Evolutionary conservation across 2,888 invertebrate species (phyloP), one percentile per base, ranked within the genome.

Genomic region (Campoletis raptor): DNA sequence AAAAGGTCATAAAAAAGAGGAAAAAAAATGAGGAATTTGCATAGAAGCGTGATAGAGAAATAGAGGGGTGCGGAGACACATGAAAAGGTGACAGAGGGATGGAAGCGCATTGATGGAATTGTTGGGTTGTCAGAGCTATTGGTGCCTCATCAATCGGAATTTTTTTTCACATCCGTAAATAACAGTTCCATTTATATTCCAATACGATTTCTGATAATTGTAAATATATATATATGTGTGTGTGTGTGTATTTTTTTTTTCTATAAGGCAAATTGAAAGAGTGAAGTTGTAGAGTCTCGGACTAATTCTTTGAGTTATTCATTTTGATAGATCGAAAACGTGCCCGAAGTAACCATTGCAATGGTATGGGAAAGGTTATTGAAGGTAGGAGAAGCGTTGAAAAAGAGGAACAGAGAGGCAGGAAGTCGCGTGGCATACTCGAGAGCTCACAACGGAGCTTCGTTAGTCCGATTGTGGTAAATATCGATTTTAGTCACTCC

Each of bases 381-480:
- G 54, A 30, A 42, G 36, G 78, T 69, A 42, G 69, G 30, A 42
- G 10, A 21, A 24, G 24, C 6, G 15, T 61, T 12, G 24, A 24
- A 69, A 79, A 79, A 36, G 54, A 74, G 77, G 24, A 45, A 67
- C 69, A 72, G 79, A 30, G 42, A 24, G 30, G 61, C 36, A 82
- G 61, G 64, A 76, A 66, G 83, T 70, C 82, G 64, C 83, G 79
- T 82, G 73, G 61, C 80, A 57, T 61, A 30, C 61, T 42, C 70
- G 42, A 45, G 73, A 72, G 61, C 36, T 57, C 45, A 79, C 64
- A 67, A 57, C 40, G 73, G n/a, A 66, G 80, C 78, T 81, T 86
- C 86, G 86, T 86, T 86, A 83, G 86, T 83, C 77, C 86, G 83
- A 86, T 86, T 86, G 86, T 86, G 86, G 74, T 54, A 76, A 80